phyloP scores from a whole-genome alignment of 2,888 invertebrate species.

The Biston betularia region DNA sequence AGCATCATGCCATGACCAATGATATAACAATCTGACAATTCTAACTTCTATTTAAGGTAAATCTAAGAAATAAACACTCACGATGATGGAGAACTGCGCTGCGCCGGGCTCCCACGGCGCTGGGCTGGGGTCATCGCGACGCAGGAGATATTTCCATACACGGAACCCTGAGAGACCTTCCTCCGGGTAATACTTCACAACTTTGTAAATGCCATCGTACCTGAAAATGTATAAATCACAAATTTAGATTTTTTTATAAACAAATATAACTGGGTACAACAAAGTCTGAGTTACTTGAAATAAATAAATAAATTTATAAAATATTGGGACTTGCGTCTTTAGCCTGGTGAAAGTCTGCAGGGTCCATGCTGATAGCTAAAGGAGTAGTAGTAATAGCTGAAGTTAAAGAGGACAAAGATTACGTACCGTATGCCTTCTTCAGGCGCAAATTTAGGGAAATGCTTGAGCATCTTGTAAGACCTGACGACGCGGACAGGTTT shows the following conservation, averaged over 20 bases:
- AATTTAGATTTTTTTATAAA: too few relatives aligned
- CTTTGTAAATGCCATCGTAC: conserved; percentile 95
- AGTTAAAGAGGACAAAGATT: too few relatives aligned
- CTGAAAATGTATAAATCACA: conserved; percentile 61
- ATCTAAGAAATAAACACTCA: conserved; percentile 49
- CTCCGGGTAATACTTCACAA: conserved; percentile 93
- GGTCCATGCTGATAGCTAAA: too few relatives aligned
- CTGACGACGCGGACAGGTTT: conserved; percentile 93
- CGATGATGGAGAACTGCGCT: conserved; percentile 82
- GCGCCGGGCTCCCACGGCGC: conserved; percentile 93
- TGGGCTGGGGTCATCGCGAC: conserved; percentile 91
- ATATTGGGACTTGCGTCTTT: too few relatives aligned
- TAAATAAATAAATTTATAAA: too few relatives aligned
- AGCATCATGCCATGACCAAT: too few relatives aligned
- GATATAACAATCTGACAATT: too few relatives aligned
- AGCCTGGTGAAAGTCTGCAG: too few relatives aligned
- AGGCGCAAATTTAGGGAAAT: conserved; percentile 92
- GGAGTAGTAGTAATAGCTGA: too few relatives aligned
- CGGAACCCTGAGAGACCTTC: conserved; percentile 91
- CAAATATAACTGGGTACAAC: too few relatives aligned
- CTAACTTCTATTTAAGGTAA: too few relatives aligned
- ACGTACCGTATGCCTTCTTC: conserved; percentile 88
- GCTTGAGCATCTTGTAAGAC: conserved; percentile 90
- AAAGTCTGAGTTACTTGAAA: too few relatives aligned
- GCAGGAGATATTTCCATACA: conserved; percentile 92